A percentile compares a stretch with the other conserved stretches of the same genome.
Evolutionary conservation across 2,888 invertebrate species (phyloP).

Genomic region (Athripsodes cinereus): DNA sequence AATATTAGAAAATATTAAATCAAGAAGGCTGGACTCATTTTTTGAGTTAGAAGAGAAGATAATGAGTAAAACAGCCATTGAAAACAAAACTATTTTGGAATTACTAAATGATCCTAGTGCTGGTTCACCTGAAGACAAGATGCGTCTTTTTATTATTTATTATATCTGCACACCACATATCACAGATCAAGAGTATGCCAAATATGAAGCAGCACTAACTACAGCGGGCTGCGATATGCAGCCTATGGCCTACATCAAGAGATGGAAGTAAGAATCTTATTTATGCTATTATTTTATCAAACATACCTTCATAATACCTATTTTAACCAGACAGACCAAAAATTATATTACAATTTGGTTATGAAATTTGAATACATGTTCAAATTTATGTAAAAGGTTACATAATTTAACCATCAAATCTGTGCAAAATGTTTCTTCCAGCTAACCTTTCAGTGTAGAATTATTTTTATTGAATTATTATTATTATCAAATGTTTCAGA

Average conservation of each 20-base stretch:
- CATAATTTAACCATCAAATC: too few species aligned
- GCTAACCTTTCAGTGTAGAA: neutral
- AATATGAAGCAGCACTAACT: constrained; percentile 71
- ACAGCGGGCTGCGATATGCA: constrained; percentile 81
- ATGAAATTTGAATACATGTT: too few species aligned
- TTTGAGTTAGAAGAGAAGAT: constrained; percentile 98
- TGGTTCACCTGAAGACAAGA: constrained; percentile 86
- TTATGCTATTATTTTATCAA: neutral
- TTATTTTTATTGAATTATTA: neutral
- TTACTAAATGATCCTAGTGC: constrained; percentile 80
- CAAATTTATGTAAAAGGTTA: too few species aligned
- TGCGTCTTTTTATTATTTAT: constrained; percentile 87
- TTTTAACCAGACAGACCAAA: too few species aligned
- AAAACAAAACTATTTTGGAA: constrained; percentile 81
- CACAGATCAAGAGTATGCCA: constrained; percentile 76
- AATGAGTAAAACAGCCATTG: constrained; percentile 73
- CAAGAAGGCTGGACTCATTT: constrained; percentile 86
- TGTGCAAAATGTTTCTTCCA: neutral
- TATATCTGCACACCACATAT: constrained; percentile 80
- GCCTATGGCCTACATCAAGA: constrained; percentile 80
- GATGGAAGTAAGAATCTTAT: constrained; percentile 75
- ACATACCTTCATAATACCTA: too few species aligned
- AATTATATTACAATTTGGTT: too few species aligned
- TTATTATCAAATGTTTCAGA: constrained; percentile 37
- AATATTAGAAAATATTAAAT: constrained; percentile 78